phyloP scores from a whole-genome alignment of 2,888 invertebrate genomes.

The Parelbella ahira region DNA sequence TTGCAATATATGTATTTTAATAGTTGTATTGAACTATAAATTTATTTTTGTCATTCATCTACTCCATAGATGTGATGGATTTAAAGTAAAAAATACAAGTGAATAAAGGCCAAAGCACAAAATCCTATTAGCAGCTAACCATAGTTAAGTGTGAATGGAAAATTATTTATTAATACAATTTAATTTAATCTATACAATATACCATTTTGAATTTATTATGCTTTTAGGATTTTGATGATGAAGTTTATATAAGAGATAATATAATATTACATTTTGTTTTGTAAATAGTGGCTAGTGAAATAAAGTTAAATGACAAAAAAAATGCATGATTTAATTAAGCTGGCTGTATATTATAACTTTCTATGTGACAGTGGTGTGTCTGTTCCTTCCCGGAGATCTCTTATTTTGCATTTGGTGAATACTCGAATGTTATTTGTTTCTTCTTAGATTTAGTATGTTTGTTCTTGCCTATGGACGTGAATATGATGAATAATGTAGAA shows the following conservation, averaged over 20 bases:
- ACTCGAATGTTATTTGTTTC: constrained; percentile 44
- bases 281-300: constrained; percentile 17
- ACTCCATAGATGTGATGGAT: constrained; percentile 27
- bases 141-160: constrained; percentile 11
- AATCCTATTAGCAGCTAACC: constrained; percentile 31
- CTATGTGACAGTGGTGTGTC: constrained; percentile 26
- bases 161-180: constrained; percentile 16
- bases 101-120: constrained; percentile 43
- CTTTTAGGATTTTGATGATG: constrained; percentile 26
- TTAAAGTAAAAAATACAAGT: constrained; percentile 23
- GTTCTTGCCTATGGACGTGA: constrained; percentile 19
- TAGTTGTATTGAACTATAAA: constrained; percentile 1
- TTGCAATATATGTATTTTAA: too few species aligned
- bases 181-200: constrained; percentile 8
- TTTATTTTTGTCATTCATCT: constrained; percentile 28
- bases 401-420: constrained; percentile 50
- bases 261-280: constrained; percentile 2
- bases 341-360: neutral
- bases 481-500: too few species aligned
- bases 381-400: constrained; percentile 46
- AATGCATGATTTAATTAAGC: constrained; percentile 11
- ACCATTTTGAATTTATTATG: constrained; percentile 10
- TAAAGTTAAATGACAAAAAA: constrained; percentile 17
- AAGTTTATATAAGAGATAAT: neutral
- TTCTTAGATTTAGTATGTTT: constrained; percentile 30